Evolutionary conservation across 2,113 vertebrate genomes (phyloP).

Genomic region (Scolopax mira): DNA sequence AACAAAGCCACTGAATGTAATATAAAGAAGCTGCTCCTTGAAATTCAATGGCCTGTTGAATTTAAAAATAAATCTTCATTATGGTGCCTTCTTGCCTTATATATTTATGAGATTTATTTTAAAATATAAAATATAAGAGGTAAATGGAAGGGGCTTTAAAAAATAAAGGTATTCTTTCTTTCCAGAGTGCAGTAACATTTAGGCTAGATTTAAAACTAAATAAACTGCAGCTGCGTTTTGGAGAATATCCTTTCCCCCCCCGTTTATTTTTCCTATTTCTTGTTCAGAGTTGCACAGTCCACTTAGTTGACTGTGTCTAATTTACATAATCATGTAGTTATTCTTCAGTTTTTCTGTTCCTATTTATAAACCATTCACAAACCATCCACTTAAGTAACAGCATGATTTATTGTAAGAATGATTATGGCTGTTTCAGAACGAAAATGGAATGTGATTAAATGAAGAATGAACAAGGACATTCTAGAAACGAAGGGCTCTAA

Average conservation of each 20-base stretch:
- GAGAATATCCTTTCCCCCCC: not conserved
- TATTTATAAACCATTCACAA: constrained; percentile 60
- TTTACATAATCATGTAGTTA: constrained; percentile 55
- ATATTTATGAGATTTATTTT: constrained; percentile 11
- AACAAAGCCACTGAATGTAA: constrained; percentile 47
- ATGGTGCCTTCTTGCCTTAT: not conserved
- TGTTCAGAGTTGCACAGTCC: constrained; percentile 31
- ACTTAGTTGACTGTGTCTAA: constrained; percentile 13
- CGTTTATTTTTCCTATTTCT: not conserved
- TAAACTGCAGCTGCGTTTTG: constrained; percentile 19
- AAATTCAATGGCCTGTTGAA: constrained; percentile 37
- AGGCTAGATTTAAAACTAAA: constrained; percentile 5
- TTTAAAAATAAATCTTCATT: constrained; percentile 51
- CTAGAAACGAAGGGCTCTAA: constrained; percentile 22
- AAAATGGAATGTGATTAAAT: constrained; percentile 53
- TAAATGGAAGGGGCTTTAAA: not conserved
- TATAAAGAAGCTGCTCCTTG: not conserved
- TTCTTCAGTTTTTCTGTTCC: constrained; percentile 54
- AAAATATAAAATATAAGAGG: not conserved
- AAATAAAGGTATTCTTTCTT: not conserved
- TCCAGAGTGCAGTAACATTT: not conserved
- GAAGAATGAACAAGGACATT: constrained; percentile 49
- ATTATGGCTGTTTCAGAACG: constrained; percentile 33
- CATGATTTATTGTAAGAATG: constrained; percentile 40
- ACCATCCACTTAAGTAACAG: constrained; percentile 53